Percentiles rank a stretch among this genome's conserved stretches.
Conservation (phyloP, 2,113 vertebrate species). For the Microcebus murinus region DNA sequence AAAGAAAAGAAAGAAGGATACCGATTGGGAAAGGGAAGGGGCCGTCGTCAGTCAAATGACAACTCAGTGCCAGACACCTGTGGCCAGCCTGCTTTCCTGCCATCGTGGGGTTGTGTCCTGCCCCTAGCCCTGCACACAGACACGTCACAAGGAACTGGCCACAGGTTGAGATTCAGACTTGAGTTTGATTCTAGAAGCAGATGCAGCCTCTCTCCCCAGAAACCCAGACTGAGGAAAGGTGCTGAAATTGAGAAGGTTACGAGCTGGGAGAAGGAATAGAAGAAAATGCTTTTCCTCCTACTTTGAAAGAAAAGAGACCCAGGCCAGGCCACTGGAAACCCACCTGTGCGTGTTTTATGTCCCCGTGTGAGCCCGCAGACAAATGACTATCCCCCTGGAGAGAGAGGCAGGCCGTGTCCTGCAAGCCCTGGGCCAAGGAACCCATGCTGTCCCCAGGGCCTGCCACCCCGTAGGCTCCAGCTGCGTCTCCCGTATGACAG, state of each 20-base stretch:
- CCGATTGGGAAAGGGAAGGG: not conserved
- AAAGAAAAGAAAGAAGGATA: no score
- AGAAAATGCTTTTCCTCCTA: not conserved
- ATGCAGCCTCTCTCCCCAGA: not conserved
- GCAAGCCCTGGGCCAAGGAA: no score
- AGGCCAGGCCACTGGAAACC: not conserved
- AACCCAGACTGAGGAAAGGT: not conserved
- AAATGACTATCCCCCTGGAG: not conserved
- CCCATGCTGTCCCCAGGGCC: not conserved
- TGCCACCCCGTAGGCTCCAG: not conserved
- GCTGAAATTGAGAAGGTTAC: not conserved
- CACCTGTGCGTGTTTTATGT: not conserved
- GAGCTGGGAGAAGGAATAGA: not conserved
- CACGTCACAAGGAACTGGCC: not conserved
- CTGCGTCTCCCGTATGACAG: not conserved
- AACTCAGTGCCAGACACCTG: not conserved
- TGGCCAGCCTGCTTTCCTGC: not conserved
- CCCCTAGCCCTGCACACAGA: not conserved
- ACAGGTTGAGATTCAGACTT: not conserved
- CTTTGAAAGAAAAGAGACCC: not conserved
- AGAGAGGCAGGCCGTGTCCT: not conserved
- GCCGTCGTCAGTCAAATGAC: accelerated
- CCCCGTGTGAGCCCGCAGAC: not conserved
- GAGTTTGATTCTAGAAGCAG: not conserved
- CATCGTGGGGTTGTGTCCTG: no score